Conservation (phyloP, 2,888 invertebrate genomes). For the Campopleginae sp. region DNA sequence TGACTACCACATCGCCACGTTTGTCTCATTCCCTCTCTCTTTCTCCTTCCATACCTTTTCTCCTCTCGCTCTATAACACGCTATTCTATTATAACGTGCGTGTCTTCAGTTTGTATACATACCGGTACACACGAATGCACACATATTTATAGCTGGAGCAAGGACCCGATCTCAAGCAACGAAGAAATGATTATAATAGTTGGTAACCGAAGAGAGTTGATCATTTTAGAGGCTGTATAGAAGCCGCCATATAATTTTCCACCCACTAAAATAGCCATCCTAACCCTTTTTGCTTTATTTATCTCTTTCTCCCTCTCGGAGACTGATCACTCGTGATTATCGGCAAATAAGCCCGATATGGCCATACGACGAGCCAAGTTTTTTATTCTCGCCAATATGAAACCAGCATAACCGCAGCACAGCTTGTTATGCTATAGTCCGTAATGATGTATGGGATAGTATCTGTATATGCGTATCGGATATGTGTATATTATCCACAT, state of each 20-base stretch:
- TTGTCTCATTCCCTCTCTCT: constrained; percentile 53
- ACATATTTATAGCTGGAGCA: constrained; percentile 64
- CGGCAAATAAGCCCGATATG: constrained; percentile 84
- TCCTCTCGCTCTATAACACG: constrained; percentile 8
- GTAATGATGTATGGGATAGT: not conserved
- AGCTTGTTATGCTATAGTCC: not conserved
- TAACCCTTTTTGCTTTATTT: constrained; percentile 38
- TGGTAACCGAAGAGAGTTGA: constrained; percentile 83
- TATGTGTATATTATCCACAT: constrained; percentile 14
- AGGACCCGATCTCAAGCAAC: constrained; percentile 71
- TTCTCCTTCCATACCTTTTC: constrained; percentile 42
- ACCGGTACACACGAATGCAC: constrained; percentile 7
- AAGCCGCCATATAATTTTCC: constrained; percentile 84
- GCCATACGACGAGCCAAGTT: constrained; percentile 56
- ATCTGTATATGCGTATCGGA: not conserved
- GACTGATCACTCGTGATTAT: constrained; percentile 82
- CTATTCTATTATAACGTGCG: constrained; percentile 44
- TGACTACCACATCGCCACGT: constrained; percentile 80
- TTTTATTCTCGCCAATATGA: constrained; percentile 36
- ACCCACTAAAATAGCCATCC: constrained; percentile 84
- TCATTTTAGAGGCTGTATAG: constrained; percentile 83
- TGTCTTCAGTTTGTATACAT: constrained; percentile 33
- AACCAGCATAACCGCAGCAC: constrained; percentile 20
- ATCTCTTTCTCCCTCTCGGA: constrained; percentile 47
- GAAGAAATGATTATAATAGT: constrained; percentile 84